Percentiles rank a stretch among this genome's conserved stretches.
Evolutionary conservation across 2,888 invertebrate genomes (phyloP).

Genomic region (Eudemis profundana): DNA sequence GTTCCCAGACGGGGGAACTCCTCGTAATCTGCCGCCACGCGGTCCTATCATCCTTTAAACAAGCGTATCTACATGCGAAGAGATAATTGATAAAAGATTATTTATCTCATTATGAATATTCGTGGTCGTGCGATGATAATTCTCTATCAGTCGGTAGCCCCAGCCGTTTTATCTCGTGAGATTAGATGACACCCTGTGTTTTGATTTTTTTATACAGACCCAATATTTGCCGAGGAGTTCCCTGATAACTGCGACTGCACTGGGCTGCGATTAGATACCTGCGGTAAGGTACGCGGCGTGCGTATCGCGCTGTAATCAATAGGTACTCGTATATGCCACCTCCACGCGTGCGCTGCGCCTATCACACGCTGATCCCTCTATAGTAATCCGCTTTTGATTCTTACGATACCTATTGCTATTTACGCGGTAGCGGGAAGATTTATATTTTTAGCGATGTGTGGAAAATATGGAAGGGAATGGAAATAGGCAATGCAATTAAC

Average conservation of each 20-base stretch:
- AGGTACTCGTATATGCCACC: constrained; percentile 56
- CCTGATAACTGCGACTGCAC: constrained; percentile 76
- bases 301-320: constrained; percentile 57
- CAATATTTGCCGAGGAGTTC: constrained; percentile 85
- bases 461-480: too few species aligned
- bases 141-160: constrained; percentile 85
- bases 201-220: constrained; percentile 80
- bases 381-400: constrained; percentile 22
- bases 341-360: constrained; percentile 12
- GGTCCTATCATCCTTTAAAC: constrained; percentile 83
- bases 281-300: constrained; percentile 51
- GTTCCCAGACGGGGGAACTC: constrained; percentile 68
- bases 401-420: neutral
- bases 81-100: constrained; percentile 86
- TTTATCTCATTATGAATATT: constrained; percentile 85
- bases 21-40: constrained; percentile 74
- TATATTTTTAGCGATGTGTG: neutral
- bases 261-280: constrained; percentile 77
- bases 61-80: constrained; percentile 79
- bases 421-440: neutral
- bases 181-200: constrained; percentile 85
- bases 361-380: constrained; percentile 26
- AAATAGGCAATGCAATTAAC: too few species aligned
- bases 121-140: constrained; percentile 80
- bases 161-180: constrained; percentile 81